These are phyloP conservation scores for Bacillus rossius DNA, from an alignment of 1,140 invertebrate species.

Conservation along the genomic window DNA sequence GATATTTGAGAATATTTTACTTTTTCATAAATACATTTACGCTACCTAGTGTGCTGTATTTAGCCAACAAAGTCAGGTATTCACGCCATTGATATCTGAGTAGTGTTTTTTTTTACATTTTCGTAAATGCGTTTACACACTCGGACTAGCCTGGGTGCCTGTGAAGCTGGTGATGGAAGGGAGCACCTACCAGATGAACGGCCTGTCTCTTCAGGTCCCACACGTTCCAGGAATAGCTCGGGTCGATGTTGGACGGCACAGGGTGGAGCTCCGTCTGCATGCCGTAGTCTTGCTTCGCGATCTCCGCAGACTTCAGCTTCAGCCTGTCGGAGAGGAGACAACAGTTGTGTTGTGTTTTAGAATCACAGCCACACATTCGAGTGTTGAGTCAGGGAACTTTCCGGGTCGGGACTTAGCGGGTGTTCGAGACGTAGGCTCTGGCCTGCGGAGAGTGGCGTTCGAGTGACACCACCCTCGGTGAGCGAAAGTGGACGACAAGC, in stretches of 20 bases:
- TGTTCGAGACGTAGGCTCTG: background rate
- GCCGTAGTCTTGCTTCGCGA: constrained; percentile 48
- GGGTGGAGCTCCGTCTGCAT: constrained; percentile 68
- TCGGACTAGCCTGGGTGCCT: too few species aligned
- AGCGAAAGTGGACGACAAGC: too few species aligned
- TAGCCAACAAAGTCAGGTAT: too few species aligned
- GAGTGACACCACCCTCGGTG: background rate
- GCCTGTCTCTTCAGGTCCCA: constrained; percentile 68
- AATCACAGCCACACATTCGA: background rate
- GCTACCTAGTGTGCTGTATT: too few species aligned
- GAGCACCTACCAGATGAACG: constrained; percentile 55
- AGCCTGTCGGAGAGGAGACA: background rate
- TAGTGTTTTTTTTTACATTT: too few species aligned
- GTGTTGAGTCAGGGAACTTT: background rate
- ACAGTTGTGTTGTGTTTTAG: background rate
- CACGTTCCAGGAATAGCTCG: constrained; percentile 66
- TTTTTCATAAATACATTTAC: too few species aligned
- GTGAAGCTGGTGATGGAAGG: too few species aligned
- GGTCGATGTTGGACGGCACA: constrained; percentile 53
- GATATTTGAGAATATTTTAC: too few species aligned
- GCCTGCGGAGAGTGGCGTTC: background rate
- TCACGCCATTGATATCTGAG: too few species aligned
- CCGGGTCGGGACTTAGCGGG: background rate
- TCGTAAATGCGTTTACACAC: too few species aligned
- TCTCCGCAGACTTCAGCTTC: background rate